Evolutionary conservation across 64 coral and sea anemone species (phyloP), one percentile per base, ranked within the genome.

Genomic region (Montipora efflorescens): DNA sequence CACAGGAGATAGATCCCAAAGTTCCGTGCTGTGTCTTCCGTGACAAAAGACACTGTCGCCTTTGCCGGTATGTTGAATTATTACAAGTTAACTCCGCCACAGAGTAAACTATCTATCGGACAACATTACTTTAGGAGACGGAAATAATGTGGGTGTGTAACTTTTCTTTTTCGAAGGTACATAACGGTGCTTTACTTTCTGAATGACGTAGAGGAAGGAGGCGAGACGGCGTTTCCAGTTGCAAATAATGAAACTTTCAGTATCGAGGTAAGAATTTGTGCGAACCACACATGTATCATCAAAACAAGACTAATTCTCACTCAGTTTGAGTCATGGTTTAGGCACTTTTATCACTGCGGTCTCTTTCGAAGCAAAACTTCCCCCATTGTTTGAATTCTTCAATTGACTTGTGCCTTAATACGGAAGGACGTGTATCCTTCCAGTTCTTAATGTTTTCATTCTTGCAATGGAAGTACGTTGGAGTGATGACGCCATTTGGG

Each of bases 201-300:
- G 48, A 90, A 91, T 43, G 70, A 95, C 77, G 93, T 95, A 21
- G 81, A 95, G 5, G 93, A 89, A 90, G 93, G 93, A 66, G 93
- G 93, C 10, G 93, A 94, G 79, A 94, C 93, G 61, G 93, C 93
- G 7, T 94, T 94, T 76, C 93, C 93, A 44, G 79, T 94, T 83
- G 93, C 93, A 10, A 78, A 94, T 75, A 94, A 94, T 49, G 67
- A 73, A n/a, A 94, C 87, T 16, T 94, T 94, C 75, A 90, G 93
- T 21, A 47, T 52, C 50, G 93, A 94, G 93, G 93, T 94, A 83
- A 89, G 13, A 46, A 16, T 9, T 3, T 1, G 53, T 8, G 3
- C 53, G 36, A 36, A 36, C 36, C 75, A n/a, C 50, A 18, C 23
- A 58, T 44, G 76, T 75, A 11, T 4, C 53, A 57, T 57, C 53